Percentiles rank a stretch among this genome's conserved stretches.
Evolutionary conservation across 92 coral and sea anemone genomes (phyloP).

Genomic region (Metridium senile): DNA sequence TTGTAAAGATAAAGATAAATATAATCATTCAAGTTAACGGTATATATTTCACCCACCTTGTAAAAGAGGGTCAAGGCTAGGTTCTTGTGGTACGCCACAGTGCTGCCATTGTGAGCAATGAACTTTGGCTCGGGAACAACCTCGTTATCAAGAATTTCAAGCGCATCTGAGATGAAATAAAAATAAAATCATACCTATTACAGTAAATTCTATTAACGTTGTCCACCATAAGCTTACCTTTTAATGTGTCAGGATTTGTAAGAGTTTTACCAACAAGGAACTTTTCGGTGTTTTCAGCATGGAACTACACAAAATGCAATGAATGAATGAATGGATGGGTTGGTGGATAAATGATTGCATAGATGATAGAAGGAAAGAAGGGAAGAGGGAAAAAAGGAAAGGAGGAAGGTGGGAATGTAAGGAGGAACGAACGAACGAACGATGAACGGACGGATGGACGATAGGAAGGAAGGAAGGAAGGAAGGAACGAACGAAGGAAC

Average conservation of each 20-base stretch:
- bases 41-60: too few relatives aligned
- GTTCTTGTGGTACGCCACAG: conserved; percentile 69
- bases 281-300: conserved; percentile 59
- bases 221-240: conserved; percentile 41
- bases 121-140: conserved; percentile 54
- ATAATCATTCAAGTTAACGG: too few relatives aligned
- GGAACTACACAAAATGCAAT: conserved; percentile 35
- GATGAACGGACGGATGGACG: too few relatives aligned
- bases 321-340: neutral
- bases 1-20: too few relatives aligned
- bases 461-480: too few relatives aligned
- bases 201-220: too few relatives aligned
- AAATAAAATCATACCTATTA: too few relatives aligned
- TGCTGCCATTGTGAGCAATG: conserved; percentile 57
- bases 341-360: neutral
- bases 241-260: conserved; percentile 48
- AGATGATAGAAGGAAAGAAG: neutral
- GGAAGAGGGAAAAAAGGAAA: neutral
- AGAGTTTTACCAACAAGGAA: conserved; percentile 59
- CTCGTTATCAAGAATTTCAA: conserved; percentile 53
- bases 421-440: too few relatives aligned
- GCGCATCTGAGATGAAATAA: conserved; percentile 23
- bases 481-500: too few relatives aligned
- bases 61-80: conserved; percentile 68
- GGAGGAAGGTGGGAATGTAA: too few relatives aligned